These are phyloP conservation scores for Calephelis perditalis DNA, from an alignment of 2,888 invertebrate genomes.

Conservation along the genomic window DNA sequence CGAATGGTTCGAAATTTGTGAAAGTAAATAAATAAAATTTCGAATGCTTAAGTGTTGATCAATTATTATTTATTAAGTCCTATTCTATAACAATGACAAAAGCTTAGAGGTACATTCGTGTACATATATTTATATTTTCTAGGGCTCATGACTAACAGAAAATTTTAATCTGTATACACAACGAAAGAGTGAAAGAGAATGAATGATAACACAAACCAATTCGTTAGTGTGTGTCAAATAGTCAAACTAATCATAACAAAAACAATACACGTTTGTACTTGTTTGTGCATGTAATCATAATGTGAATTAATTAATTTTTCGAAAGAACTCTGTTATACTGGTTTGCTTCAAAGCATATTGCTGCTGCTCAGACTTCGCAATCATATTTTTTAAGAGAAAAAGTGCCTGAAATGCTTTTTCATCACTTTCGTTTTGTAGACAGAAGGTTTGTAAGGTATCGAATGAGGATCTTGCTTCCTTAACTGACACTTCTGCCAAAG, in stretches of 20 bases:
- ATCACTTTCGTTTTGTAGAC: conserved; percentile 33
- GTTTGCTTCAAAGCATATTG: conserved; percentile 29
- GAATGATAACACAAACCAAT: background rate
- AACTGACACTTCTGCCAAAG: conserved; percentile 28
- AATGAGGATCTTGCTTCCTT: conserved; percentile 32
- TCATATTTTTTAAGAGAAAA: conserved; percentile 25
- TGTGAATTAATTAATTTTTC: conserved; percentile 3
- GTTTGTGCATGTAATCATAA: background rate
- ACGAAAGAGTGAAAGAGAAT: conserved; percentile 11
- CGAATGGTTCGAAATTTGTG: conserved; percentile 26
- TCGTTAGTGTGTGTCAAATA: no score
- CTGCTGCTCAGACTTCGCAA: conserved; percentile 24
- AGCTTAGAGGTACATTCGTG: no score
- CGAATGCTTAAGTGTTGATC: background rate
- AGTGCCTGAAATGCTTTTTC: conserved; percentile 34
- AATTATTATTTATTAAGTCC: background rate
- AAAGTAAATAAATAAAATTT: conserved; percentile 27
- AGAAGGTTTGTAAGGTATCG: conserved; percentile 32
- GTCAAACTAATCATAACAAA: no score
- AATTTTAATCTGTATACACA: background rate
- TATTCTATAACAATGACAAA: background rate
- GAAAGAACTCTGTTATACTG: conserved; percentile 27
- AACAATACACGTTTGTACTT: no score
- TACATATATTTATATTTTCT: conserved; percentile 11
- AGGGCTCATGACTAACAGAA: background rate